These are phyloP conservation scores for Silurus meridionalis DNA, from an alignment of 2,113 vertebrate genomes.

Conservation along the genomic window DNA sequence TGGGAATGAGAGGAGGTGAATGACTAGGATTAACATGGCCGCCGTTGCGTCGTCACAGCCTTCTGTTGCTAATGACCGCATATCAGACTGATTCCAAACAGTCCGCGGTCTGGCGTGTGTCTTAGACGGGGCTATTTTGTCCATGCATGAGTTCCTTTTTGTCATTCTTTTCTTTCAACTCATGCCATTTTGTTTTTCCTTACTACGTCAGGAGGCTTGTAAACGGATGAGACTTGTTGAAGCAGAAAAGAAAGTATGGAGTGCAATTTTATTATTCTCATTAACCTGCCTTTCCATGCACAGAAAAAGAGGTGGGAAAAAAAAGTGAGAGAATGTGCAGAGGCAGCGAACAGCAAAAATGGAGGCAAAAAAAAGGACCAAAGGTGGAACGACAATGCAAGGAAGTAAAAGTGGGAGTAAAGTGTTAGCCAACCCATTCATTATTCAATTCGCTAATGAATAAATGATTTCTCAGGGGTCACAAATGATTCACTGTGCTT, in stretches of 20 bases:
- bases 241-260: conserved; percentile 81
- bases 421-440: conserved; percentile 27
- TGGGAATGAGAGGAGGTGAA: conserved; percentile 33
- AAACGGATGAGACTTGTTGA: conserved; percentile 80
- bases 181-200: conserved; percentile 56
- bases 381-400: not conserved
- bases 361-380: not conserved
- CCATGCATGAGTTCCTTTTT: conserved; percentile 69
- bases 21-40: conserved; percentile 55
- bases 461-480: conserved; percentile 40
- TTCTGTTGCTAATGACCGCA: conserved; percentile 73
- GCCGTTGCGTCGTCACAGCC: conserved; percentile 76
- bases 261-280: conserved; percentile 93
- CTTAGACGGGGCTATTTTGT: conserved; percentile 61
- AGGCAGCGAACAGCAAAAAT: not conserved
- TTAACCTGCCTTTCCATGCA: conserved; percentile 71
- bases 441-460: conserved; percentile 44
- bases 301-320: conserved; percentile 46
- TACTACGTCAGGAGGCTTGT: conserved; percentile 72
- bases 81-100: conserved; percentile 51
- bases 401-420: not conserved
- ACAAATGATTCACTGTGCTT: conserved; percentile 37
- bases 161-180: conserved; percentile 14
- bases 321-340: not conserved
- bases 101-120: conserved; percentile 53